phyloP scores from a whole-genome alignment of 2,888 invertebrate species.

The Gisinianus flammeolus region DNA sequence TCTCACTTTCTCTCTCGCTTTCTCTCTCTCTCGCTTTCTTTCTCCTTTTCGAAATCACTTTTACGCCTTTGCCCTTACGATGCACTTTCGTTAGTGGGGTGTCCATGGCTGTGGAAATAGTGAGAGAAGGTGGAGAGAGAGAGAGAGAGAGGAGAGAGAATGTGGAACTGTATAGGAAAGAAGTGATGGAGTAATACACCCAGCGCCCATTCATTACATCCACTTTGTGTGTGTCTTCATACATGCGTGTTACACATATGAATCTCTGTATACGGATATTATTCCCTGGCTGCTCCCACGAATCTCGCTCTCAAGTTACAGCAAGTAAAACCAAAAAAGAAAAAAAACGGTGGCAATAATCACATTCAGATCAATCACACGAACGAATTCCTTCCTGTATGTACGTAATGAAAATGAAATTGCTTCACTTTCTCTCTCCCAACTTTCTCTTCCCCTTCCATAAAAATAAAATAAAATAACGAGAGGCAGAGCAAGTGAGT shows the following conservation, averaged over 20 bases:
- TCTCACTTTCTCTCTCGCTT: neutral
- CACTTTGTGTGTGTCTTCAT: too few relatives aligned
- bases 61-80: neutral
- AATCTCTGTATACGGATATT: too few relatives aligned
- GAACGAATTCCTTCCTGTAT: too few relatives aligned
- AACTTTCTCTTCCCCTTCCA: too few relatives aligned
- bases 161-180: too few relatives aligned
- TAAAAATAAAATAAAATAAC: neutral
- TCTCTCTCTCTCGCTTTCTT: neutral
- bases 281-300: neutral
- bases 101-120: neutral
- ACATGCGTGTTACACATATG: too few relatives aligned
- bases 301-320: neutral
- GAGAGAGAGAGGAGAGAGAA: too few relatives aligned
- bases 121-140: too few relatives aligned
- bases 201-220: too few relatives aligned
- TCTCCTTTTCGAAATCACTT: neutral
- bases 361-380: slow-evolving; percentile 37
- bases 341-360: slow-evolving; percentile 20
- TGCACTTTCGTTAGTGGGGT: slow-evolving; percentile 4
- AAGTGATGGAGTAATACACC: too few relatives aligned
- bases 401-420: slow-evolving; percentile 8
- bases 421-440: neutral
- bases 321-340: slow-evolving; percentile 2
- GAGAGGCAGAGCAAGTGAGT: neutral